Percentiles rank a stretch among this genome's conserved stretches.
Evolutionary conservation across 2,888 invertebrate species (phyloP).

Genomic region (Scaptomyza flava): DNA sequence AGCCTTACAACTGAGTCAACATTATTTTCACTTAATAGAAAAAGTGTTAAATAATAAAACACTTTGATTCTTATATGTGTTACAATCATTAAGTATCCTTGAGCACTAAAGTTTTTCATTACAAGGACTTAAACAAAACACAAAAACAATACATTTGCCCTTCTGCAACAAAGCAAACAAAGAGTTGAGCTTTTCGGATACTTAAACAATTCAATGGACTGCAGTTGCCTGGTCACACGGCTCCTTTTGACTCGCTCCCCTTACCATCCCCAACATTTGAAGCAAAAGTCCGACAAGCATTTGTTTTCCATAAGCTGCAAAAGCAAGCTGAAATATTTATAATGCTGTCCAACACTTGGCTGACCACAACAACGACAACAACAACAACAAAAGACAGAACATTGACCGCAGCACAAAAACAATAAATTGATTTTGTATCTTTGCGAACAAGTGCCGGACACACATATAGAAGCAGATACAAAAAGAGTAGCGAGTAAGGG

Average conservation of each 20-base stretch:
- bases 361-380: conserved; percentile 62
- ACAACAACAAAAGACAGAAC: conserved; percentile 24
- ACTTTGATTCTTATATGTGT: conserved; percentile 10
- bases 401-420: conserved; percentile 53
- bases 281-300: conserved; percentile 35
- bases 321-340: conserved; percentile 73
- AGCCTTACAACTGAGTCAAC: neutral
- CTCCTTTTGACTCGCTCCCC: neutral
- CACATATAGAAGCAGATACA: conserved; percentile 8
- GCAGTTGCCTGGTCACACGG: conserved; percentile 34
- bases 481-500: neutral
- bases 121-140: conserved; percentile 31
- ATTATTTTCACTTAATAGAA: conserved; percentile 1
- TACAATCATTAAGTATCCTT: conserved; percentile 32
- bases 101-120: conserved; percentile 42
- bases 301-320: conserved; percentile 64
- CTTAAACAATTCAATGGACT: conserved; percentile 70
- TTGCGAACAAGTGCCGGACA: conserved; percentile 53
- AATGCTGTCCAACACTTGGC: conserved; percentile 75
- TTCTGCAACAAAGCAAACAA: conserved; percentile 33
- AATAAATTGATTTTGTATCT: conserved; percentile 75
- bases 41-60: conserved; percentile 5
- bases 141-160: conserved; percentile 35
- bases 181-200: conserved; percentile 56
- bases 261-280: neutral